Evolutionary conservation across 2,888 invertebrate species (phyloP).

Genomic region (Taphrorychus bicolor): DNA sequence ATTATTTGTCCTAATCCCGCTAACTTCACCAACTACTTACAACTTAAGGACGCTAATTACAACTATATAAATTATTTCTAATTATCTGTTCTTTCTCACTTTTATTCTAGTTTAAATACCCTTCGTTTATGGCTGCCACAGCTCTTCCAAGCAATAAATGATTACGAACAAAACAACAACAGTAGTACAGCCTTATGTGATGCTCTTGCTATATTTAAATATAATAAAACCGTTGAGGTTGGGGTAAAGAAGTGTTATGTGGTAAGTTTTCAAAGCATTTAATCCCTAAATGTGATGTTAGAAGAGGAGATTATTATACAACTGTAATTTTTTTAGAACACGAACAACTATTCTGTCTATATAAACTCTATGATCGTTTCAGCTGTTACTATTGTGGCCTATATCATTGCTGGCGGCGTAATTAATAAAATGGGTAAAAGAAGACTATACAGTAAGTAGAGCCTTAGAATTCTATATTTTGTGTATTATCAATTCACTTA

Average conservation of each 20-base stretch:
- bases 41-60: too few relatives aligned
- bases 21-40: too few relatives aligned
- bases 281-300: not conserved
- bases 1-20: too few relatives aligned
- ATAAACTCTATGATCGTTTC: constrained; percentile 46
- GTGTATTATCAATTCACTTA: too few relatives aligned
- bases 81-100: too few relatives aligned
- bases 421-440: constrained; percentile 45
- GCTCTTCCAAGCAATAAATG: constrained; percentile 73
- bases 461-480: too few relatives aligned
- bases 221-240: constrained; percentile 4
- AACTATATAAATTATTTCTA: too few relatives aligned
- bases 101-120: constrained; percentile 70
- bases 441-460: constrained; percentile 41
- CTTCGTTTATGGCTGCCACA: constrained; percentile 87
- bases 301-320: constrained; percentile 2
- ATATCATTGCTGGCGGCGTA: constrained; percentile 40
- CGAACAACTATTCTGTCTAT: constrained; percentile 45
- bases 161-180: constrained; percentile 50
- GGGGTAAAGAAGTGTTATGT: constrained; percentile 40
- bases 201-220: constrained; percentile 60
- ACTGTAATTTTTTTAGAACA: constrained; percentile 41
- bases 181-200: constrained; percentile 56
- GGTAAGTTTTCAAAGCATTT: constrained; percentile 25
- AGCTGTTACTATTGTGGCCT: constrained; percentile 37